A percentile compares a stretch with the other conserved stretches of the same genome.
Evolutionary conservation across 2,888 invertebrate species (phyloP).

Genomic region (Allolobophora icterica): DNA sequence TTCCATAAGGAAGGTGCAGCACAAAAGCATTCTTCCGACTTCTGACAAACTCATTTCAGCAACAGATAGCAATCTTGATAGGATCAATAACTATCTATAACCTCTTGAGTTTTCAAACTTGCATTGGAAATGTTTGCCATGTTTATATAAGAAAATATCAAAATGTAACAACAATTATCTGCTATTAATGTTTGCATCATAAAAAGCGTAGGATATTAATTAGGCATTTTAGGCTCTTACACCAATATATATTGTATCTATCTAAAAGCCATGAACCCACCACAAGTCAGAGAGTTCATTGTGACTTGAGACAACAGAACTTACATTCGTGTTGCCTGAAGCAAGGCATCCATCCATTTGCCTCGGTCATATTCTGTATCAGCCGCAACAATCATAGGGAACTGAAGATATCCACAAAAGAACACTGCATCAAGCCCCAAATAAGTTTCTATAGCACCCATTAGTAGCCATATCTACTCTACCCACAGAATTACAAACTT

Average conservation of each 20-base stretch:
- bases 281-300: not conserved
- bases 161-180: no score
- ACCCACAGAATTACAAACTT: not conserved
- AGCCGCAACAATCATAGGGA: conserved; percentile 56
- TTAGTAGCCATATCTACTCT: no score
- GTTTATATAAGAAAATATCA: no score
- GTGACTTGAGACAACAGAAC: conserved; percentile 43
- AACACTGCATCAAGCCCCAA: not conserved
- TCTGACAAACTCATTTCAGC: no score
- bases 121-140: not conserved
- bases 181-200: no score
- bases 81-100: not conserved
- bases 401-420: conserved; percentile 50
- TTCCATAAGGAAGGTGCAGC: no score
- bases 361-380: conserved; percentile 62
- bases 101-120: not conserved
- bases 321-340: conserved; percentile 62
- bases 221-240: not conserved
- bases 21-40: no score
- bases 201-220: no score
- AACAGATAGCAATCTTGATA: no score
- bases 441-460: not conserved
- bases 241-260: not conserved
- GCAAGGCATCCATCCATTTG: conserved; percentile 60
- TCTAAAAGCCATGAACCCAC: not conserved